These are phyloP conservation scores for Corydoras maculifer DNA, from an alignment of 2,113 vertebrate species.

Conservation along the genomic window DNA sequence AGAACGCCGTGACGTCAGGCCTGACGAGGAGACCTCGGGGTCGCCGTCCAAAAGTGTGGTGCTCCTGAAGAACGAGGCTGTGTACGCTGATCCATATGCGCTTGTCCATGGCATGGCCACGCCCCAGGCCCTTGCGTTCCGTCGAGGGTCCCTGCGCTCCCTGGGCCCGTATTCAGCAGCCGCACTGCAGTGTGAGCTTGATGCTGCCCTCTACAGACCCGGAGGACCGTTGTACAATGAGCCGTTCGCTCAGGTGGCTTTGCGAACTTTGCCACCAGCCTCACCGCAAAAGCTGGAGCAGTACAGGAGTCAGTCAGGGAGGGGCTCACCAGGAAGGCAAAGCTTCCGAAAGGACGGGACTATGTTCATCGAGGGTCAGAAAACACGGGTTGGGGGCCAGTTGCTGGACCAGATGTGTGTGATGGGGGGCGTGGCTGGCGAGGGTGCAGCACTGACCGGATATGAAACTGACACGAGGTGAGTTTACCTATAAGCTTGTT, in stretches of 20 bases:
- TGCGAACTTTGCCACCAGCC: conserved; percentile 77
- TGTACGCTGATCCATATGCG: conserved; percentile 87
- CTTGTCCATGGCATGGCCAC: conserved; percentile 81
- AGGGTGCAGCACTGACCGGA: conserved; percentile 61
- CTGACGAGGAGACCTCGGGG: conserved; percentile 81
- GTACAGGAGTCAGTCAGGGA: conserved; percentile 77
- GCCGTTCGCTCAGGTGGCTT: conserved; percentile 74
- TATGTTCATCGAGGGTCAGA: conserved; percentile 84
- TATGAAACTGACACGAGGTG: conserved; percentile 90
- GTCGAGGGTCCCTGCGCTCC: conserved; percentile 79
- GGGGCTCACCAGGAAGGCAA: conserved; percentile 88
- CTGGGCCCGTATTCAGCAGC: conserved; percentile 90
- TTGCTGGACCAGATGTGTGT: conserved; percentile 77
- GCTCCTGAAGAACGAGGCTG: conserved; percentile 85
- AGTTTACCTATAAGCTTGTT: conserved; percentile 17
- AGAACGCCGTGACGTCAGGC: conserved; percentile 91
- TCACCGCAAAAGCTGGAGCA: conserved; percentile 89
- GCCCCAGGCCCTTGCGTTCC: conserved; percentile 72
- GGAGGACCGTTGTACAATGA: conserved; percentile 82
- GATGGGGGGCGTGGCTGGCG: conserved; percentile 70
- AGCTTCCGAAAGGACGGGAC: conserved; percentile 85
- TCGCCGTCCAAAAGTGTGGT: conserved; percentile 77
- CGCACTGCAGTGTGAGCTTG: conserved; percentile 84
- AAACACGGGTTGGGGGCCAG: conserved; percentile 64
- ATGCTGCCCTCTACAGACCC: conserved; percentile 83